phyloP scores from a whole-genome alignment of 2,113 vertebrate genomes.

The Thryonomys swinderianus region DNA sequence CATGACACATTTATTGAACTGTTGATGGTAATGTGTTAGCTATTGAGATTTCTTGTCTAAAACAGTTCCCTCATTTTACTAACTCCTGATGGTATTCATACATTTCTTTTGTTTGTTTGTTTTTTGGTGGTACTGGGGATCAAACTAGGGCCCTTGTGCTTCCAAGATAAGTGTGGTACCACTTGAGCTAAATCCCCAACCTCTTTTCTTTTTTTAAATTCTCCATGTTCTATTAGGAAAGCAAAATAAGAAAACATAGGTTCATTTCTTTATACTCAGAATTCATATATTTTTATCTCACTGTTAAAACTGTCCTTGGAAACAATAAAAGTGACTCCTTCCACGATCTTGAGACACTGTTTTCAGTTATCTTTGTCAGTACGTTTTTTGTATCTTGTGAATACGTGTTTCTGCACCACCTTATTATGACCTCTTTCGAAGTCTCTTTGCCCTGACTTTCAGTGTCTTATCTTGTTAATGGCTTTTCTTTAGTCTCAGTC shows the following conservation, averaged over 20 bases:
- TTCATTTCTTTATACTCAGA: not conserved
- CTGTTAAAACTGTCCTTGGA: conserved; percentile 23
- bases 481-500: not conserved
- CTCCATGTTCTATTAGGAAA: conserved; percentile 49
- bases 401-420: not conserved
- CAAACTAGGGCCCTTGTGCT: no score
- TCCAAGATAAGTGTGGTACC: no score
- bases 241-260: not conserved
- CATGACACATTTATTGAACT: conserved; percentile 22
- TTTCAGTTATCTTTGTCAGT: not conserved
- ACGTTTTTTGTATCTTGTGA: not conserved
- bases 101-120: not conserved
- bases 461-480: not conserved
- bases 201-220: not conserved
- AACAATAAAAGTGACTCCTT: not conserved
- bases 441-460: not conserved
- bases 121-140: no score
- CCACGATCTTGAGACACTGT: not conserved
- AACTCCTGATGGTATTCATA: not conserved
- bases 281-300: not conserved
- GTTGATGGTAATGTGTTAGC: not conserved
- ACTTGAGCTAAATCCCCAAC: no score
- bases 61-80: not conserved
- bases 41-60: conserved; percentile 15
- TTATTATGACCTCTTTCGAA: not conserved